These are phyloP conservation scores for Anoncus sp. DNA, from an alignment of 2,888 invertebrate species.

Conservation along the genomic window DNA sequence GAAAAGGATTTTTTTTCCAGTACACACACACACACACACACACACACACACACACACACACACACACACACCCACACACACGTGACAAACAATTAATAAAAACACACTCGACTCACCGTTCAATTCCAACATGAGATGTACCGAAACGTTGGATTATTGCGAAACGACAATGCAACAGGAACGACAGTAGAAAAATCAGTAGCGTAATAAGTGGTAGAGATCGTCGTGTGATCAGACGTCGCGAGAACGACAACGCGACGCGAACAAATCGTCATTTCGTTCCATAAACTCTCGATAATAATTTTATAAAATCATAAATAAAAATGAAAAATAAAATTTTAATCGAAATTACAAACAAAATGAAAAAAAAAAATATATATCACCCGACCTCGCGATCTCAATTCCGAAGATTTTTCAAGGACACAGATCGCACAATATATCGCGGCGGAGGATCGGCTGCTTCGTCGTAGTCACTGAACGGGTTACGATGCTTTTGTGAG, in stretches of 20 bases:
- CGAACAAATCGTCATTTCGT: conserved; percentile 52
- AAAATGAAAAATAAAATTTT: neutral
- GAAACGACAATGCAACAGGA: conserved; percentile 42
- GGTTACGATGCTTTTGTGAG: neutral
- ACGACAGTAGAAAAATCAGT: conserved; percentile 20
- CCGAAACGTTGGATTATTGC: conserved; percentile 28
- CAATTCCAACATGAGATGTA: conserved; percentile 41
- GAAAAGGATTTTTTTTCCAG: conserved; percentile 20
- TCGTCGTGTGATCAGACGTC: conserved; percentile 39
- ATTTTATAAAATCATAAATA: neutral
- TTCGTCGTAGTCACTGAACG: conserved; percentile 9
- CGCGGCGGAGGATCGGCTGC: neutral
- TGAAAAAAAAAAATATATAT: neutral
- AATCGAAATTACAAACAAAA: neutral
- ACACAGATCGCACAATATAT: conserved; percentile 11
- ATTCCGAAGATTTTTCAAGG: neutral
- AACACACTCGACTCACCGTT: conserved; percentile 50
- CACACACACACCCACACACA: neutral
- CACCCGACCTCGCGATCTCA: neutral
- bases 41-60: conserved; percentile 2
- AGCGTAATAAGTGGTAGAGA: conserved; percentile 7
- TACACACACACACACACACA: conserved; percentile 6
- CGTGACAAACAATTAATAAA: neutral
- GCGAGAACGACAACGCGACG: conserved; percentile 41
- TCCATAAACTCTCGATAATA: conserved; percentile 17